A percentile compares a stretch with the other conserved stretches of the same genome.
Conservation (phyloP, 2,797 vertebrate species). For the Poecilia velifera region DNA sequence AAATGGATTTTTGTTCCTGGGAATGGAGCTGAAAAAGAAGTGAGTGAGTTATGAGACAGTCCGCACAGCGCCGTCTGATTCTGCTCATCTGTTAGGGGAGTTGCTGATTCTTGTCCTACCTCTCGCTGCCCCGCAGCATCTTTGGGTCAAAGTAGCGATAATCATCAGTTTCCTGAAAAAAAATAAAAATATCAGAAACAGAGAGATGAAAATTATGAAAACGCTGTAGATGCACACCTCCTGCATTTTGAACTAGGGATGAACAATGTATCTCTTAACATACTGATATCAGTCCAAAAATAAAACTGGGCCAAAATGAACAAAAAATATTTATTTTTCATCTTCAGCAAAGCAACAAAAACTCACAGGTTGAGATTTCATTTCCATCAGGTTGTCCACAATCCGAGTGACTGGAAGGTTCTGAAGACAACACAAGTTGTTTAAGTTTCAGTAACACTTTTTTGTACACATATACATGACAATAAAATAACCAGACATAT, state of each 20-base stretch:
- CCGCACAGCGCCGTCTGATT: too few relatives aligned
- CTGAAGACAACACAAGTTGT: conserved; percentile 67
- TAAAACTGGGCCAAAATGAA: too few relatives aligned
- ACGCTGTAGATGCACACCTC: background rate
- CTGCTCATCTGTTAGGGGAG: background rate
- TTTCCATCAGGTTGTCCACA: conserved; percentile 97
- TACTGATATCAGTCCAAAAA: too few relatives aligned
- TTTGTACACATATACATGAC: background rate
- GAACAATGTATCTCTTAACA: too few relatives aligned
- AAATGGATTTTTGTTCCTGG: conserved; percentile 98
- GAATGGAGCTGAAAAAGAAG: conserved; percentile 86
- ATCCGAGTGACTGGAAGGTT: conserved; percentile 95
- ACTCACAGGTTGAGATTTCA: conserved; percentile 97
- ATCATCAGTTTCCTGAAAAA: conserved; percentile 93
- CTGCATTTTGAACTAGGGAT: background rate
- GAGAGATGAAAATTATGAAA: background rate
- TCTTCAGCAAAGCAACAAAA: background rate
- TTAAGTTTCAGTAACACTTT: background rate
- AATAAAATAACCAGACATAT: background rate
- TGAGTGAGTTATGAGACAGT: conserved; percentile 29
- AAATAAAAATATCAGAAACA: background rate
- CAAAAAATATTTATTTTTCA: too few relatives aligned
- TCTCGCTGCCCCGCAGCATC: conserved; percentile 96
- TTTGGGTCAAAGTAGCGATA: conserved; percentile 99
- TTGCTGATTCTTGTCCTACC: conserved; percentile 73